A percentile compares a stretch with the other conserved stretches of the same genome.
Evolutionary conservation across 2,797 vertebrate genomes (phyloP).

Genomic region (Tokudaia muenninki): DNA sequence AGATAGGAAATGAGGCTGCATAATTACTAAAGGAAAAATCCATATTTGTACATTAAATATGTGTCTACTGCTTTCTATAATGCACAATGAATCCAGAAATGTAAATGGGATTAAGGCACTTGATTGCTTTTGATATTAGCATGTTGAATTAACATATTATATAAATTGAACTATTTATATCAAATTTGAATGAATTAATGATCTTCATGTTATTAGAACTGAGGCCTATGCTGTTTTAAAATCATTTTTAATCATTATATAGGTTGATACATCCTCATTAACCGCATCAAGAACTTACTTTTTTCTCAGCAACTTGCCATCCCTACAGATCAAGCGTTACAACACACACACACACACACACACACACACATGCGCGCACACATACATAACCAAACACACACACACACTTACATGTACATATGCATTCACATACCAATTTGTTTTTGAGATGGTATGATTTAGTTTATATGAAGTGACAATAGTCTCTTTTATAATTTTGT

Average conservation of each 20-base stretch:
- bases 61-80: background rate
- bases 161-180: background rate
- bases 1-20: background rate
- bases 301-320: background rate
- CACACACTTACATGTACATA: background rate
- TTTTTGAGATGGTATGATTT: background rate
- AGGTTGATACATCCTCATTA: background rate
- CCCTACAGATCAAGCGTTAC: background rate
- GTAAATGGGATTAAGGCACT: constrained; percentile 10
- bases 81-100: background rate
- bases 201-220: background rate
- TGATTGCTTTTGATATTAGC: constrained; percentile 26
- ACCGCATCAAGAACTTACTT: background rate
- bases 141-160: background rate
- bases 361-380: background rate
- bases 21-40: constrained; percentile 1
- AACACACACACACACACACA: background rate
- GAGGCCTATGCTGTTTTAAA: background rate
- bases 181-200: background rate
- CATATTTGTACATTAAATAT: background rate
- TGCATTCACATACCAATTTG: background rate
- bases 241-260: background rate
- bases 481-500: constrained; percentile 20
- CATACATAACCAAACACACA: background rate
- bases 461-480: background rate